Conservation (phyloP, 2,113 vertebrate genomes). For the Nicator chloris region DNA sequence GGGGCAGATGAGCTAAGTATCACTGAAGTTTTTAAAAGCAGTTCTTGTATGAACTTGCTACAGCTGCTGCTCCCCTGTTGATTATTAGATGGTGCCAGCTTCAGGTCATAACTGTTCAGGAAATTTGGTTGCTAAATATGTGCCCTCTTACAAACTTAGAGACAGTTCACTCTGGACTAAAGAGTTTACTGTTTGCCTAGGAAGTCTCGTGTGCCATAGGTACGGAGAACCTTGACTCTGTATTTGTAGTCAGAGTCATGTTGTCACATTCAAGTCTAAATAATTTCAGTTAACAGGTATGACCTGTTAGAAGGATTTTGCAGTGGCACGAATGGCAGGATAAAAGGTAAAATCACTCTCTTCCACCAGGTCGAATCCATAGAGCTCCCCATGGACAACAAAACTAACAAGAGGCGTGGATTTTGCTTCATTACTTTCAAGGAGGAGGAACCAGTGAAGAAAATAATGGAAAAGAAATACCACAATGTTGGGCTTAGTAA, state of each 20-base stretch:
- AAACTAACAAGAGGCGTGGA: conserved; percentile 97
- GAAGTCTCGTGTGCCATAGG: rapidly evolving
- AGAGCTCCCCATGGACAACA: conserved; percentile 98
- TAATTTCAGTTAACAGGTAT: not conserved
- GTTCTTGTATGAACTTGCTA: not conserved
- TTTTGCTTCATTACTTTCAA: conserved; percentile 99
- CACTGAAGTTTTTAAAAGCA: not conserved
- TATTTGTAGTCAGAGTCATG: not conserved
- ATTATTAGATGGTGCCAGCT: not conserved
- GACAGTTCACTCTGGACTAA: not conserved
- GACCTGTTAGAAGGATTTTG: not conserved
- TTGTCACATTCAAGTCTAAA: not conserved
- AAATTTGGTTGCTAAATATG: not conserved
- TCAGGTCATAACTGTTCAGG: not conserved
- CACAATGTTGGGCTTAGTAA: conserved; percentile 98
- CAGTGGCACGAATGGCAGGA: not conserved
- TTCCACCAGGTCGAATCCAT: conserved; percentile 89
- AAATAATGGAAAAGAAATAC: conserved; percentile 98
- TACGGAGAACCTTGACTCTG: not conserved
- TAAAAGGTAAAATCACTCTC: not conserved
- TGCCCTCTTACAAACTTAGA: not conserved
- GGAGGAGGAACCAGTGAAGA: conserved; percentile 95
- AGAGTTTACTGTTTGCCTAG: not conserved
- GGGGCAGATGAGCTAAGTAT: not conserved
- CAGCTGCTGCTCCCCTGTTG: not conserved